Percentiles rank a stretch among this genome's conserved stretches.
Evolutionary conservation across 2,888 invertebrate genomes (phyloP).

Genomic region (Hyalella azteca): DNA sequence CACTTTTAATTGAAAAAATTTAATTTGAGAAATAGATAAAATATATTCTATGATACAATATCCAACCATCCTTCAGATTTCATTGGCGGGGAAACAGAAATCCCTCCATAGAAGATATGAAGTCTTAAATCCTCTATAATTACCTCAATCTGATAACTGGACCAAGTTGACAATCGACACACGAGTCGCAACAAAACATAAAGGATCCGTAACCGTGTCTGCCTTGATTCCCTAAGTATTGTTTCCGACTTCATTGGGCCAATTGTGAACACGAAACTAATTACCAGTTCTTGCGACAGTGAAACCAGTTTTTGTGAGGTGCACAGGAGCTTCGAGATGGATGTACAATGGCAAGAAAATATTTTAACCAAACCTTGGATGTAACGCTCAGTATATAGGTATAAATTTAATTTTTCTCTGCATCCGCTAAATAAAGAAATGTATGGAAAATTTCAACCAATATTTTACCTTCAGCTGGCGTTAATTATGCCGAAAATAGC

Average conservation of each 20-base stretch:
- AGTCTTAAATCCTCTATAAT: constrained; percentile 12
- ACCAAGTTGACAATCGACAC: neutral
- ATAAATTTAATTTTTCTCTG: no score
- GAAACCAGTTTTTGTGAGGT: neutral
- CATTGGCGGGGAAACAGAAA: neutral
- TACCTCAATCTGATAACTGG: constrained; percentile 14
- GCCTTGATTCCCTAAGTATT: neutral
- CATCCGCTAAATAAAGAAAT: no score
- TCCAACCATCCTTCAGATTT: neutral
- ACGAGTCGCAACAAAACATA: neutral
- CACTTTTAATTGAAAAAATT: no score
- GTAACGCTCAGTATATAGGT: no score
- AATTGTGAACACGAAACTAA: neutral
- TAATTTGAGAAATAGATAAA: no score
- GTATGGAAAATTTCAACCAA: no score
- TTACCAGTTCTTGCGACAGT: neutral
- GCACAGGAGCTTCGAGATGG: neutral
- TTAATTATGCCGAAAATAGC: no score
- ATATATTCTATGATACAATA: no score
- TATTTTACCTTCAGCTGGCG: no score
- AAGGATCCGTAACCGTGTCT: neutral
- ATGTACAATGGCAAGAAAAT: no score
- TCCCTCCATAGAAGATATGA: neutral
- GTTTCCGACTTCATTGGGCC: neutral
- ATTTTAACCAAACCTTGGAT: no score